Percentiles rank a stretch among this genome's conserved stretches.
Evolutionary conservation across 2,888 invertebrate genomes (phyloP).

Genomic region (Bombylius discolor): DNA sequence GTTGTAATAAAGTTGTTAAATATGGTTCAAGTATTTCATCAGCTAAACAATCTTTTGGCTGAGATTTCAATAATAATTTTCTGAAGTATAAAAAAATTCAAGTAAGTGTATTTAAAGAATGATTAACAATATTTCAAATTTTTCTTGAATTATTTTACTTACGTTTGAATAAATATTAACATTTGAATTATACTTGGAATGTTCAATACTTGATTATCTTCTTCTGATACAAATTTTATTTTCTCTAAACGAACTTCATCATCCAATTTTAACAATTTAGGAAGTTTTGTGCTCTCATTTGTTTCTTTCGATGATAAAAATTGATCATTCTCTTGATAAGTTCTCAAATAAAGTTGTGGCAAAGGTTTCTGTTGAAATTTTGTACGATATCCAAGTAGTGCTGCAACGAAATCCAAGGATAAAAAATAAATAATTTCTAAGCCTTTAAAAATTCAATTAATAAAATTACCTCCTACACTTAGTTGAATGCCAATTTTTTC

Average conservation of each 20-base stretch:
- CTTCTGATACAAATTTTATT: conserved; percentile 53
- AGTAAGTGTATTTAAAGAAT: too few species aligned
- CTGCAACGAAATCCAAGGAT: conserved; percentile 8
- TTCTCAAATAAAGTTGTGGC: conserved; percentile 68
- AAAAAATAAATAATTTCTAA: not conserved
- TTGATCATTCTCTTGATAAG: conserved; percentile 39
- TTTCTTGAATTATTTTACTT: conserved; percentile 28
- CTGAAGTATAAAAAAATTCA: conserved; percentile 31
- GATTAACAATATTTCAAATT: not conserved
- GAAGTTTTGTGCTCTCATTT: conserved; percentile 41
- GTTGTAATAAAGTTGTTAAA: conserved; percentile 48
- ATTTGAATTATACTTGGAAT: conserved; percentile 64
- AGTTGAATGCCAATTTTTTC: conserved; percentile 52
- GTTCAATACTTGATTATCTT: conserved; percentile 36
- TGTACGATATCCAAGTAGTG: conserved; percentile 73
- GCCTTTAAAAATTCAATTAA: not conserved
- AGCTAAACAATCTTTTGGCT: conserved; percentile 65
- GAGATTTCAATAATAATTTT: conserved; percentile 54
- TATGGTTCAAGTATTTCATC: conserved; percentile 75
- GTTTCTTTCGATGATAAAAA: conserved; percentile 39
- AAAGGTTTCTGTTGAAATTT: conserved; percentile 70
- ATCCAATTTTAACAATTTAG: conserved; percentile 56
- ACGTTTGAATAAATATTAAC: conserved; percentile 65
- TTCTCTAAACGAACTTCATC: conserved; percentile 80
- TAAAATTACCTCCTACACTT: conserved; percentile 48